Conservation (phyloP, 2,113 vertebrate species). For the Varanus salvator region DNA sequence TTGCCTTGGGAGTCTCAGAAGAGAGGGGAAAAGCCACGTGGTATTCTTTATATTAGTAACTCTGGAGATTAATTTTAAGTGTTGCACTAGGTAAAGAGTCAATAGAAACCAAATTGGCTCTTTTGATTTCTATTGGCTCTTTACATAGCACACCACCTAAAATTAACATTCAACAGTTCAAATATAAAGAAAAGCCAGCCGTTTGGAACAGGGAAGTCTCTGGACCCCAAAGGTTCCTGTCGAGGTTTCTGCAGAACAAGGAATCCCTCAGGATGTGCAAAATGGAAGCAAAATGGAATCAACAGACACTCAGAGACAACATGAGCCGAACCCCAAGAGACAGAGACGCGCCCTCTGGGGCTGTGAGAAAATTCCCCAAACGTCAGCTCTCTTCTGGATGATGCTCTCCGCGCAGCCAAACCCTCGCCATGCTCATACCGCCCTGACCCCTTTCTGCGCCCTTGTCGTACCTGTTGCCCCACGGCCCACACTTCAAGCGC, state of each 20-base stretch:
- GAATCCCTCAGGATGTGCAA: background rate
- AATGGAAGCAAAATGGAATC: background rate
- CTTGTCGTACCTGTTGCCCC: background rate
- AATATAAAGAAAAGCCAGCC: background rate
- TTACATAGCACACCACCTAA: background rate
- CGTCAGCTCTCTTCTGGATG: background rate
- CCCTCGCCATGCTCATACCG: background rate
- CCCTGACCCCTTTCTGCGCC: background rate
- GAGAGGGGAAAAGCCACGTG: no score
- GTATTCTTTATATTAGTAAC: background rate
- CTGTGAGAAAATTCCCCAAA: background rate
- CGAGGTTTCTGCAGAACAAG: background rate
- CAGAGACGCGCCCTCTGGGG: background rate
- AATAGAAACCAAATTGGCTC: background rate
- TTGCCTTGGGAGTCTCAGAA: background rate
- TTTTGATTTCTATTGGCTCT: background rate
- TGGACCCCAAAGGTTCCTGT: background rate
- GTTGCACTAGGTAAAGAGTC: background rate
- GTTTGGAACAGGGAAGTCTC: background rate
- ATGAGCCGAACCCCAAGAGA: background rate
- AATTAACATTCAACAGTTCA: background rate
- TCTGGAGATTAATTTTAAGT: slow-evolving; percentile 13
- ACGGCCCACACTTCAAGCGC: background rate
- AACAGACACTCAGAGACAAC: background rate
- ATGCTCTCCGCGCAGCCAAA: background rate